Evolutionary conservation across 2,113 vertebrate species (phyloP).

Genomic region (Leucoraja erinaceus): DNA sequence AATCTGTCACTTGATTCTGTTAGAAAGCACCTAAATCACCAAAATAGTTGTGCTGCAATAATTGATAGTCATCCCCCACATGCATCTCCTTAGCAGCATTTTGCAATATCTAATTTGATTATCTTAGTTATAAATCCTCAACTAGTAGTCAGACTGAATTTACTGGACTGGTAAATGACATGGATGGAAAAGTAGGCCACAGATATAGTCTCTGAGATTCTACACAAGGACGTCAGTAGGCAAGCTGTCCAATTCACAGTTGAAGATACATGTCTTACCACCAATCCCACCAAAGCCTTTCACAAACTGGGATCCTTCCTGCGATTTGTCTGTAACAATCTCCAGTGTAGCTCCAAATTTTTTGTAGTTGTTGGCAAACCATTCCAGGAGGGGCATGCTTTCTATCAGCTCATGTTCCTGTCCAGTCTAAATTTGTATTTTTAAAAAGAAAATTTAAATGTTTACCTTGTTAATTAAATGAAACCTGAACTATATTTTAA

Average conservation of each 20-base stretch:
- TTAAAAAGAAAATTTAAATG: slow-evolving; percentile 10
- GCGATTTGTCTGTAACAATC: slow-evolving; percentile 98
- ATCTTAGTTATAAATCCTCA: background rate
- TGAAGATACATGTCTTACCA: slow-evolving; percentile 60
- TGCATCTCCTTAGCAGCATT: background rate
- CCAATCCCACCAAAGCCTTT: slow-evolving; percentile 99
- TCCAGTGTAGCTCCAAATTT: slow-evolving; percentile 98
- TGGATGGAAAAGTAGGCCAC: background rate
- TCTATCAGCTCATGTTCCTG: slow-evolving; percentile 97
- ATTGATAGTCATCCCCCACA: background rate
- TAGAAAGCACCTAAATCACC: background rate
- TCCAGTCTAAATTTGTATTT: slow-evolving; percentile 70
- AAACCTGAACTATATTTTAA: background rate
- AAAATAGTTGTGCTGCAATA: background rate
- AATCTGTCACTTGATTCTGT: background rate
- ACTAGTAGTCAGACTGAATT: background rate
- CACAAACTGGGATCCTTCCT: slow-evolving; percentile 98
- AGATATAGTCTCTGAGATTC: too few relatives aligned
- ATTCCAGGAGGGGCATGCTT: slow-evolving; percentile 97
- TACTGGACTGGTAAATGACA: background rate
- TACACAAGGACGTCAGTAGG: background rate
- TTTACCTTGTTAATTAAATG: background rate
- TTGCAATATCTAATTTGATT: background rate
- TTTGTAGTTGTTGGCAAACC: slow-evolving; percentile 99
- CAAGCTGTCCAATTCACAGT: background rate